phyloP scores from a whole-genome alignment of 2,888 invertebrate species.

The Epinotia brunnichana region DNA sequence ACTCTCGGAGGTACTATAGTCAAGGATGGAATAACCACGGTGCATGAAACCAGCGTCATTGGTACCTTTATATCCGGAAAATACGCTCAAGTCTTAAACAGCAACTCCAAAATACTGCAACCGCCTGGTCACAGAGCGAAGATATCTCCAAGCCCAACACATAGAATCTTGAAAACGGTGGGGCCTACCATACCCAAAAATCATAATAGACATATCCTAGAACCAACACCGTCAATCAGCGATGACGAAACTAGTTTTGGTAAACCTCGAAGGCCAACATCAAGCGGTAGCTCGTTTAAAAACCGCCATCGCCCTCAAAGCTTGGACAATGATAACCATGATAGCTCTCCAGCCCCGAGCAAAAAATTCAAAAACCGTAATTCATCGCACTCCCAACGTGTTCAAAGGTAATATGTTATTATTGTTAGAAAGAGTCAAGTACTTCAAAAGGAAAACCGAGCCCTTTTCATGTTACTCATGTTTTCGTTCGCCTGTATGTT shows the following conservation, averaged over 20 bases:
- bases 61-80: constrained; percentile 94
- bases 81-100: constrained; percentile 93
- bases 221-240: constrained; percentile 85
- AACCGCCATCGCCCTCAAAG: constrained; percentile 80
- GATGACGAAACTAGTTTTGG: constrained; percentile 86
- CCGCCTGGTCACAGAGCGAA: constrained; percentile 82
- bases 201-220: constrained; percentile 84
- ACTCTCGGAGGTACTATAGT: constrained; percentile 93
- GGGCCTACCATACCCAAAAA: constrained; percentile 84
- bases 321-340: constrained; percentile 71
- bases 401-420: constrained; percentile 68
- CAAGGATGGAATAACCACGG: constrained; percentile 91
- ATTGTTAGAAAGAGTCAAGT: neutral
- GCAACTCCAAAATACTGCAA: constrained; percentile 87
- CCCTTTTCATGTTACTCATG: neutral
- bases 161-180: constrained; percentile 90
- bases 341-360: constrained; percentile 64
- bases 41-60: constrained; percentile 95
- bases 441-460: neutral
- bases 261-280: constrained; percentile 82
- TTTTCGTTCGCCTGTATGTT: neutral
- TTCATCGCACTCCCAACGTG: constrained; percentile 66
- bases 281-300: constrained; percentile 80
- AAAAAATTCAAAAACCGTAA: constrained; percentile 80
- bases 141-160: constrained; percentile 86